Evolutionary conservation across 2,888 invertebrate genomes (phyloP).

Genomic region (Chymomyza caudatula): DNA sequence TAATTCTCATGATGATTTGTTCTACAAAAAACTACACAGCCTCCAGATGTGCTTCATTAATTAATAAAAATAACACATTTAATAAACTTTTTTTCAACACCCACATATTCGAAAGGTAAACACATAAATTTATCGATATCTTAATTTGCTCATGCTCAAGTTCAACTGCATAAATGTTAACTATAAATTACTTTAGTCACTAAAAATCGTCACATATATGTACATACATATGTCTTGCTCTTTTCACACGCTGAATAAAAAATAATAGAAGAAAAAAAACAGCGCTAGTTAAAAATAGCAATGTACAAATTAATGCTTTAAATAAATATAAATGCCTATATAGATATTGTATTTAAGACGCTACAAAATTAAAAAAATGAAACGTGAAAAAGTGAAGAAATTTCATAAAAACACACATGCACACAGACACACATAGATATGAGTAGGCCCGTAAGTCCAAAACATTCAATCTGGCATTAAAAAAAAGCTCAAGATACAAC

Average conservation of each 20-base stretch:
- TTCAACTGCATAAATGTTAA: slow-evolving; percentile 57
- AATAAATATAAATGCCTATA: slow-evolving; percentile 50
- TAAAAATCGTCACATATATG: slow-evolving; percentile 53
- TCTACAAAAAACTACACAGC: no score
- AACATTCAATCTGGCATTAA: not conserved
- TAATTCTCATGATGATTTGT: no score
- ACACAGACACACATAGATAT: slow-evolving; percentile 4
- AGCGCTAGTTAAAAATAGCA: slow-evolving; percentile 53
- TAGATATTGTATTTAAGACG: slow-evolving; percentile 20
- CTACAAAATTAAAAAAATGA: slow-evolving; percentile 23
- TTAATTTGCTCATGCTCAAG: slow-evolving; percentile 34
- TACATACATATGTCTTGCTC: not conserved
- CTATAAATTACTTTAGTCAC: slow-evolving; percentile 64
- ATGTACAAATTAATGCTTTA: slow-evolving; percentile 63
- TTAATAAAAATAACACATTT: no score
- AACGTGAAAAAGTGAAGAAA: slow-evolving; percentile 4
- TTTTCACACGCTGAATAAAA: not conserved
- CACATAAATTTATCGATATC: not conserved
- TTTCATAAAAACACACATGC: slow-evolving; percentile 10
- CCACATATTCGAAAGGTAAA: not conserved
- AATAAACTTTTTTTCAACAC: not conserved
- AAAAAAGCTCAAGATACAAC: not conserved
- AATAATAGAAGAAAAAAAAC: slow-evolving; percentile 7
- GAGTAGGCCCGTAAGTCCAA: not conserved
- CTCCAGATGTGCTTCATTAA: no score